Base-by-base conservation (phyloP, 2,113 vertebrate species). In the Plestiodon gilberti region DNA sequence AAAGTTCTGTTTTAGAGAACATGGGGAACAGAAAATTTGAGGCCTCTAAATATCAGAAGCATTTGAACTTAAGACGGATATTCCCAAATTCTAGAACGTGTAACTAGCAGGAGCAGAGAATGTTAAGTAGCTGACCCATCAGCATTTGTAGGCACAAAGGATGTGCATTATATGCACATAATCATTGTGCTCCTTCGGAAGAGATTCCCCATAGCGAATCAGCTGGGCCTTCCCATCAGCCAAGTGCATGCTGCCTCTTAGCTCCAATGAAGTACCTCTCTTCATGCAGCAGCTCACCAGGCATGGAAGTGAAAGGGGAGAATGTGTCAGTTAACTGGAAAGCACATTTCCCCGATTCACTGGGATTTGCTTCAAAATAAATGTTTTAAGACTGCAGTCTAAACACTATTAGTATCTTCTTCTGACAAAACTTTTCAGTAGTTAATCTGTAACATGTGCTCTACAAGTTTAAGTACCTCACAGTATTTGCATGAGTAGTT, bases 131-230 rank as follows among this genome's bases (percentile, higher is more conserved):
- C 25, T 28, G 69, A 65, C 30, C 9, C 84, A 5, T 48, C 77
- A 81, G 14, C 80, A 20, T 85, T 52, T 88, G 78, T 33, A 65
- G 9, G 2, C 89, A 85, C 23, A 11, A 69, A 80, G 69, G 73
- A 1, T 35, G 15, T 18, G 61, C 57, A 80, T 65, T 28, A 20
- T 43, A 61, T 80, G 30, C 78, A 48, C 43, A 48, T 48, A 48
- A 8, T 65, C 64, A 9, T 11, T 65, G 35, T 1, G 3, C 33
- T 57, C 22, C 55, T 78, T n/a, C 76, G 22, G 78, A 79, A 79
- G 10, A 25, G 48, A 62, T 40, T n/a, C 78, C 59, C 57, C 33
- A 61, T 13, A 28, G 57, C 55, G 55, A 57, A 78, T 59, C 6
- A 4, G 5, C 38, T 59, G 77, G 62, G 38, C 13, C 15, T 6